These are phyloP conservation scores for Eulithis prunata DNA, from an alignment of 2,888 invertebrate species.

Conservation along the genomic window DNA sequence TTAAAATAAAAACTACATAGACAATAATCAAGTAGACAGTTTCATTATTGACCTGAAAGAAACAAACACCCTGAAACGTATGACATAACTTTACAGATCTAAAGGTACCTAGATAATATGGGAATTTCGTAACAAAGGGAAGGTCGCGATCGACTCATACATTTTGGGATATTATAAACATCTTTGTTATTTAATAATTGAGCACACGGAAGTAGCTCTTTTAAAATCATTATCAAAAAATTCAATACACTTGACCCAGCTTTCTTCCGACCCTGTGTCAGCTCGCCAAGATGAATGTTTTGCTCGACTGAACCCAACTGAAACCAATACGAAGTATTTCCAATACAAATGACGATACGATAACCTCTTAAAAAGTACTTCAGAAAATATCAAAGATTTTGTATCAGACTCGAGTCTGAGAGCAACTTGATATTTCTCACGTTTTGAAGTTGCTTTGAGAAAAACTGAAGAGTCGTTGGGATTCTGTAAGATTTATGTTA, in stretches of 20 bases:
- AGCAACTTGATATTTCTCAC: constrained; percentile 25
- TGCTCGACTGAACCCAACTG: constrained; percentile 43
- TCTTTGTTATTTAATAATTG: too few species aligned
- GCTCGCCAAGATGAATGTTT: constrained; percentile 53
- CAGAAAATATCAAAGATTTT: constrained; percentile 31
- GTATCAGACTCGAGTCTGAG: constrained; percentile 12
- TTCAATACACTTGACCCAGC: constrained; percentile 17
- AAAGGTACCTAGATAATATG: too few species aligned
- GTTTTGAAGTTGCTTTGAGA: constrained; percentile 16
- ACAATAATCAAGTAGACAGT: too few species aligned
- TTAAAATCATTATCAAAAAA: too few species aligned
- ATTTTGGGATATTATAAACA: too few species aligned
- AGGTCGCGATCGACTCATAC: too few species aligned
- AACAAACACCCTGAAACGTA: too few species aligned
- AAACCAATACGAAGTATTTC: constrained; percentile 45
- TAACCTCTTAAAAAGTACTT: constrained; percentile 48
- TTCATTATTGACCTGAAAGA: too few species aligned
- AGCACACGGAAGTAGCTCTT: neutral
- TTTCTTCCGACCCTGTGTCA: constrained; percentile 35
- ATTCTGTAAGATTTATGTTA: too few species aligned
- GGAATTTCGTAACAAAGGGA: too few species aligned
- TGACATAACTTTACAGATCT: too few species aligned
- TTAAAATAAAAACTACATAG: too few species aligned
- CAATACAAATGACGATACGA: constrained; percentile 48
- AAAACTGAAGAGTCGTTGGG: constrained; percentile 10